Evolutionary conservation across 2,797 vertebrate species (phyloP), one percentile per base, ranked within the genome.

Genomic region (Morus bassanus): DNA sequence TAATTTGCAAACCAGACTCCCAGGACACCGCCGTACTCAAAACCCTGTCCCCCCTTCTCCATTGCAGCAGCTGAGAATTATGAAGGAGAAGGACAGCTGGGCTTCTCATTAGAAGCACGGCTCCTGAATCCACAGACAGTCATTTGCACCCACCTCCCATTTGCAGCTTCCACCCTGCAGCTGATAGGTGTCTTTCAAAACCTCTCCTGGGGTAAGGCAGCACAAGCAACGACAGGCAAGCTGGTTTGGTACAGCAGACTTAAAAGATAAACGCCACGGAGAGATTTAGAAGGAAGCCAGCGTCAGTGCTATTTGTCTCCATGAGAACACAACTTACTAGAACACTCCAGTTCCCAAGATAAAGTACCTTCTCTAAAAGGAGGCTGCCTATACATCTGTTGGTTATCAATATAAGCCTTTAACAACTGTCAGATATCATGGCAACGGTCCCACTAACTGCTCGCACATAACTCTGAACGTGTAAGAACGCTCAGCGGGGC

Each of bases 1-100:
- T 90, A 50, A 92, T 89, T 74, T 93, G 78, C 94, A 96, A 92
- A 91, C 53, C 95, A 95, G 90, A 89, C 81, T 94, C 90, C 96
- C 81, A 50, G 75, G 88, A 89, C 90, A 37, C 46, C 51, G 2
- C 23, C 1, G 4, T 13, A 23, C n/a, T 46, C 3, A 1, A 80
- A 94, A 89, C 39, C 87, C 94, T 43, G 86, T 93, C 70, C 86
- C 80, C 69, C 25, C 18, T 67, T 70, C 81, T 46, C 70, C 60
- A 6, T 5, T 15, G 27, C 35, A 54, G 94, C 95, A 97, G 94
- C 94, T 95, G 92, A 93, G 89, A 89, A 93, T 83, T 35, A 85
- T 11, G 78, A 79, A 91, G 83, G 41, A 96, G 77, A 23, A 48
- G 53, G 75, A 96, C 94, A 96, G 95, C 91, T 95, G 96, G 92